phyloP scores from a whole-genome alignment of 53 echinoderm and acorn worm genomes.

The Paelopatides confundens region DNA sequence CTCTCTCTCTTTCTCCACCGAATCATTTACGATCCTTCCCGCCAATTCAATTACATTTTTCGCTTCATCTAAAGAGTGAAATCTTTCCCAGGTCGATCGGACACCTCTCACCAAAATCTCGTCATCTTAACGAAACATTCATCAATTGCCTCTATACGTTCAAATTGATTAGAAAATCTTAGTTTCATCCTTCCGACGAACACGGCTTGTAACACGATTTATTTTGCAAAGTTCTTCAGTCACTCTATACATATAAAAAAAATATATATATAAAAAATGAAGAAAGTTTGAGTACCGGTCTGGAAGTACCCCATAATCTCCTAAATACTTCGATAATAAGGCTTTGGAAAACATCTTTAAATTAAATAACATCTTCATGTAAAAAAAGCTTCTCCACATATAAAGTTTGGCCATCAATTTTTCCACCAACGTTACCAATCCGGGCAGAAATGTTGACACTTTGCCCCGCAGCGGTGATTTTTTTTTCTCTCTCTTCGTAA shows the following conservation, averaged over 20 bases:
- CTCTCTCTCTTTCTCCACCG: too few species aligned
- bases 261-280: not conserved
- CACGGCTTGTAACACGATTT: constrained; percentile 17
- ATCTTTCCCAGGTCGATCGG: not conserved
- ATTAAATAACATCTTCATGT: constrained; percentile 45
- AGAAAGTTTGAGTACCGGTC: constrained; percentile 43
- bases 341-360: constrained; percentile 57
- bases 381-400: constrained; percentile 54
- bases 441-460: constrained; percentile 53
- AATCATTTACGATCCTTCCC: constrained; percentile 15
- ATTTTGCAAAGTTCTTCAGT: not conserved
- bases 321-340: constrained; percentile 54
- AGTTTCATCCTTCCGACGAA: constrained; percentile 39
- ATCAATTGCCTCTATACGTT: constrained; percentile 45
- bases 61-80: constrained; percentile 4
- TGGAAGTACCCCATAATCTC: constrained; percentile 48
- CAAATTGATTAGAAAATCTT: constrained; percentile 34
- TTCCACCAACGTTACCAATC: constrained; percentile 39
- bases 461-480: not conserved
- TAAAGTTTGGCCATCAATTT: constrained; percentile 55
- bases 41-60: constrained; percentile 47
- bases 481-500: not conserved
- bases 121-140: constrained; percentile 36
- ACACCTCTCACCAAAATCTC: constrained; percentile 36
- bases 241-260: too few species aligned